Percentiles rank a stretch among this genome's conserved stretches.
Conservation (phyloP, 2,113 vertebrate species). For the Lepisosteus osseus region DNA sequence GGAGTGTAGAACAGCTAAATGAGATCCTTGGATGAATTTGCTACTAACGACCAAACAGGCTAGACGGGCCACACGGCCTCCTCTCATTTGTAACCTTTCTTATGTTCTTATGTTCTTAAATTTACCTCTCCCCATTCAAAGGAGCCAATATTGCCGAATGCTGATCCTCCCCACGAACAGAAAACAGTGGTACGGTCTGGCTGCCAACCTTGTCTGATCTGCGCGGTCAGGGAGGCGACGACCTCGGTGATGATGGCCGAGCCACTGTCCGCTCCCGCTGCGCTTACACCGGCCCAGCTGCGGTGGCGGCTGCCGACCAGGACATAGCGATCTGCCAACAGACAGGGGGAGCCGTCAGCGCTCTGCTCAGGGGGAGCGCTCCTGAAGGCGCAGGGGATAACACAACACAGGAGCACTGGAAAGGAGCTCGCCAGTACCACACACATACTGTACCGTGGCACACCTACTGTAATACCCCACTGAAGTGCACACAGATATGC, state of each 20-base stretch:
- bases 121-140: constrained; percentile 93
- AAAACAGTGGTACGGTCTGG: constrained; percentile 82
- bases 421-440: background rate
- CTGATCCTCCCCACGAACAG: constrained; percentile 84
- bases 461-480: background rate
- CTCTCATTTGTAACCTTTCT: no score
- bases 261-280: constrained; percentile 70
- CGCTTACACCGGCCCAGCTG: constrained; percentile 38
- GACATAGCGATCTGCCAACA: constrained; percentile 79
- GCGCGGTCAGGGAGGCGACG: constrained; percentile 70
- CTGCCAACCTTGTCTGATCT: constrained; percentile 77
- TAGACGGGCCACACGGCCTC: no score
- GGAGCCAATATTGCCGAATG: constrained; percentile 82
- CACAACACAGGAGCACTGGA: background rate
- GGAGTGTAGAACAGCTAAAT: no score
- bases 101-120: background rate
- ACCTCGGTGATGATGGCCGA: constrained; percentile 78
- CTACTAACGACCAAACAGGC: no score
- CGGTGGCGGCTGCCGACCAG: constrained; percentile 79
- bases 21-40: no score
- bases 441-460: background rate
- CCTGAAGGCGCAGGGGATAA: background rate
- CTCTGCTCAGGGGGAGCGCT: no score
- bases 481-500: no score
- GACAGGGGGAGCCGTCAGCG: background rate